A percentile compares a stretch with the other conserved stretches of the same genome.
Conservation (phyloP, 1,140 invertebrate genomes). For the Galleria mellonella region DNA sequence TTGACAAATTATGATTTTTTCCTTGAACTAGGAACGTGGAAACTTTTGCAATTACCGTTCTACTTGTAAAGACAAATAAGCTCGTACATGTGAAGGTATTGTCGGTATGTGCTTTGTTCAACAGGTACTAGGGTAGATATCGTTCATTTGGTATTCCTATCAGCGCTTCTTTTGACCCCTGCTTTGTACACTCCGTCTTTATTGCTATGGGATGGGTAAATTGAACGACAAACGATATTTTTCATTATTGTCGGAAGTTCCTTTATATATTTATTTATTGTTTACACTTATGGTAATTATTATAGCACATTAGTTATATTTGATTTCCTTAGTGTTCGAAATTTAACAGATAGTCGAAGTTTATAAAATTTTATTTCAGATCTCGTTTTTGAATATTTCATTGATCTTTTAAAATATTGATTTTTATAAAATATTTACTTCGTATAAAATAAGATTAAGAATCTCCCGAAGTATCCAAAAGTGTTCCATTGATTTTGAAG, state of each 20-base stretch:
- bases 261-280: no score
- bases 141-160: conserved; percentile 22
- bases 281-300: no score
- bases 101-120: conserved; percentile 8
- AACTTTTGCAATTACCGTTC: conserved; percentile 25
- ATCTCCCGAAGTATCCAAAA: no score
- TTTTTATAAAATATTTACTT: no score
- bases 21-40: conserved; percentile 3
- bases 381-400: no score
- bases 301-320: no score
- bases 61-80: conserved; percentile 1
- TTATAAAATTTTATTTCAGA: no score
- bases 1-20: neutral
- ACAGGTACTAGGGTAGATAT: conserved; percentile 12
- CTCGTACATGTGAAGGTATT: neutral
- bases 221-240: conserved; percentile 5
- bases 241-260: neutral
- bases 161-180: conserved; percentile 12
- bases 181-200: conserved; percentile 10
- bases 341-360: no score
- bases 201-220: conserved; percentile 7
- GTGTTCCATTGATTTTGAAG: no score
- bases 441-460: no score
- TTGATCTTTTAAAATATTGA: no score
- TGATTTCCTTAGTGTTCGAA: no score